Conservation (phyloP, 2,113 vertebrate genomes). For the Nothocercus nigrocapillus region DNA sequence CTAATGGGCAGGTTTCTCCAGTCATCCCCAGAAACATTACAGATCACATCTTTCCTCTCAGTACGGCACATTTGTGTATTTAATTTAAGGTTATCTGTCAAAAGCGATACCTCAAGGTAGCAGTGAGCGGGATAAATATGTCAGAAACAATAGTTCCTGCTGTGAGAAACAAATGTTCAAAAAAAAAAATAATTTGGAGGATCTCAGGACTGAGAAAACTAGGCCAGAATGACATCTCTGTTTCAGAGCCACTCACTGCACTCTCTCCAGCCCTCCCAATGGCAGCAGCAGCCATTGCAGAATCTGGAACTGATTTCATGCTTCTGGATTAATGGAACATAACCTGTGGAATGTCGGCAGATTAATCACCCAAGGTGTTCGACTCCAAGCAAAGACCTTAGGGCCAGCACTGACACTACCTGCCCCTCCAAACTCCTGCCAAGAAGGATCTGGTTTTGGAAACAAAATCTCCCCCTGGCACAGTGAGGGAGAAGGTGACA, state of each 20-base stretch:
- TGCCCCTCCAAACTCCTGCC: background rate
- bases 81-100: slow-evolving; percentile 70
- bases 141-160: slow-evolving; percentile 61
- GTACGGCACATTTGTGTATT: slow-evolving; percentile 25
- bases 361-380: background rate
- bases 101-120: slow-evolving; percentile 49
- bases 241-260: background rate
- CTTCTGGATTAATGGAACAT: background rate
- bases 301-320: background rate
- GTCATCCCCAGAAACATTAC: slow-evolving; percentile 38
- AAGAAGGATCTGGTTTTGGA: background rate
- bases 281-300: background rate
- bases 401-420: background rate
- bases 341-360: background rate
- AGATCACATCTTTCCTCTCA: slow-evolving; percentile 6
- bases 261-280: background rate
- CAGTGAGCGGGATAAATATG: slow-evolving; percentile 49
- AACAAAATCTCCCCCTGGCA: background rate
- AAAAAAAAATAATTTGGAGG: slow-evolving; percentile 12
- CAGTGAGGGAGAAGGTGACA: background rate
- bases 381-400: background rate
- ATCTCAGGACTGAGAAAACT: background rate
- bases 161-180: slow-evolving; percentile 49
- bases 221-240: background rate
- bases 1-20: slow-evolving; percentile 1